These are phyloP conservation scores for Channa striata DNA, from an alignment of 2,797 vertebrate genomes.

Conservation along the genomic window DNA sequence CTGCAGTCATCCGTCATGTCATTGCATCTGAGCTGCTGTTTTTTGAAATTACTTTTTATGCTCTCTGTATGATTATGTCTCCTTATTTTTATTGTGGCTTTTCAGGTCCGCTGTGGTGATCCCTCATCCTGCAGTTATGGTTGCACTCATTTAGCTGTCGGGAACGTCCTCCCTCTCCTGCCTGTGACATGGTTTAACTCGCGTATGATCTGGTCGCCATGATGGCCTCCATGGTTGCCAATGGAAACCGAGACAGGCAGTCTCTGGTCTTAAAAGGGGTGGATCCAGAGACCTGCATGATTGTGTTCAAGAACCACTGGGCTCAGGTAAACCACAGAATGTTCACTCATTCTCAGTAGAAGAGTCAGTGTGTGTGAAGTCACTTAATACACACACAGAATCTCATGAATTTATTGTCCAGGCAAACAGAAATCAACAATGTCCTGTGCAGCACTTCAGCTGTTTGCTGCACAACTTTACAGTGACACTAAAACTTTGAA, in stretches of 20 bases:
- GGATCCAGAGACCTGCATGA: slow-evolving; percentile 99
- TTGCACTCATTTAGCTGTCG: slow-evolving; percentile 60
- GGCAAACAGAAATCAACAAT: too few species aligned
- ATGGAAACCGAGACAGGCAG: slow-evolving; percentile 85
- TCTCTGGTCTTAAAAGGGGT: slow-evolving; percentile 90
- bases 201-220: slow-evolving; percentile 59
- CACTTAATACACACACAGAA: too few species aligned
- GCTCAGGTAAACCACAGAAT: slow-evolving; percentile 88
- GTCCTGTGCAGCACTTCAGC: not conserved
- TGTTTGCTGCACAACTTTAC: not conserved
- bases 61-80: slow-evolving; percentile 28
- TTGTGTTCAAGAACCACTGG: slow-evolving; percentile 99
- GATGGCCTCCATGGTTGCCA: slow-evolving; percentile 92
- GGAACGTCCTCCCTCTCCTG: slow-evolving; percentile 47
- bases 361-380: too few species aligned
- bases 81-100: slow-evolving; percentile 22
- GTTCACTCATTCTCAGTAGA: not conserved
- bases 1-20: slow-evolving; percentile 6
- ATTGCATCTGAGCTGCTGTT: slow-evolving; percentile 28
- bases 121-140: slow-evolving; percentile 44
- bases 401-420: too few species aligned
- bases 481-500: not conserved
- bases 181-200: slow-evolving; percentile 88
- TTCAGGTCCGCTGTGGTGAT: slow-evolving; percentile 62
- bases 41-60: slow-evolving; percentile 16